Evolutionary conservation across 1,140 invertebrate species (phyloP).

Genomic region (Ceratina australensis): DNA sequence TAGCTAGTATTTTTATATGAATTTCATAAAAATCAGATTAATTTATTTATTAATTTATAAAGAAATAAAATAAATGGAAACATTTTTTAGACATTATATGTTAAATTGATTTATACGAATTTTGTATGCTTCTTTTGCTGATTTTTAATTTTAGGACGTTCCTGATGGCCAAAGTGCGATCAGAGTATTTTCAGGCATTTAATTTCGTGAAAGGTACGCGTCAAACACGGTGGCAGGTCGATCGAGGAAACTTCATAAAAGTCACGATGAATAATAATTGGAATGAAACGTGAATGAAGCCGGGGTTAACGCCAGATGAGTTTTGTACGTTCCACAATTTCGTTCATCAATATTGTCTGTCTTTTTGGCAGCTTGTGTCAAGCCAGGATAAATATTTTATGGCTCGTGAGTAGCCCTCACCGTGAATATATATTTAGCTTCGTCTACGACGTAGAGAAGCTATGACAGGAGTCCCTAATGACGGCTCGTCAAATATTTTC

Average conservation of each 20-base stretch:
- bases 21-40: too few species aligned
- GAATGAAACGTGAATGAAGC: slow-evolving; percentile 33
- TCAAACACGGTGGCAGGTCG: background rate
- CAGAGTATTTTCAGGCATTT: slow-evolving; percentile 9
- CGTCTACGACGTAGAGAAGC: background rate
- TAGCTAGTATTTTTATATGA: too few species aligned
- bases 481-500: too few species aligned
- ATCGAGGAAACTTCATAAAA: slow-evolving; percentile 40
- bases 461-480: too few species aligned
- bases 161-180: too few species aligned
- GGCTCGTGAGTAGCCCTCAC: slow-evolving; percentile 11
- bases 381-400: slow-evolving; percentile 40
- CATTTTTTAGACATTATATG: too few species aligned
- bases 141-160: too few species aligned
- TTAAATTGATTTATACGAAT: too few species aligned
- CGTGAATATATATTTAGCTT: slow-evolving; percentile 35
- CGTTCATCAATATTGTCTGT: slow-evolving; percentile 54
- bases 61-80: too few species aligned
- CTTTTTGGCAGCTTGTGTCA: slow-evolving; percentile 31
- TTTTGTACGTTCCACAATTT: slow-evolving; percentile 45
- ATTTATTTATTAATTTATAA: too few species aligned
- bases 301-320: slow-evolving; percentile 30
- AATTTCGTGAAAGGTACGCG: background rate
- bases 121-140: too few species aligned
- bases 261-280: slow-evolving; percentile 48